Percentiles rank a stretch among this genome's conserved stretches.
phyloP scores from a whole-genome alignment of 1,140 invertebrate species.

The Mya arenaria region DNA sequence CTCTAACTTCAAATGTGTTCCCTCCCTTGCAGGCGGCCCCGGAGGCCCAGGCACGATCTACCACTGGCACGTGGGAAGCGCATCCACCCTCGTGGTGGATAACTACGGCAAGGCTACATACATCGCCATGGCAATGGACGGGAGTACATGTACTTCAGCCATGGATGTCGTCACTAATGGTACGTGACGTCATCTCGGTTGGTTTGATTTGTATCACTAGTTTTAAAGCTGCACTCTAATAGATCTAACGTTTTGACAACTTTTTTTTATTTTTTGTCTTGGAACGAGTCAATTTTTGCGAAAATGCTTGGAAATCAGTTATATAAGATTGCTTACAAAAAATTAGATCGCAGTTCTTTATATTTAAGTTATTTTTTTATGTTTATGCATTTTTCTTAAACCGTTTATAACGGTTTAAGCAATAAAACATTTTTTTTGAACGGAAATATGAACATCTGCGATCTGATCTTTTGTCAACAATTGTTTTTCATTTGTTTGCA shows the following conservation, averaged over 20 bases:
- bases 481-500: too few species aligned
- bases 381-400: too few species aligned
- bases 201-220: not conserved
- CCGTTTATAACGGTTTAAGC: too few species aligned
- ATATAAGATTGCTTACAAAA: not conserved
- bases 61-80: not conserved
- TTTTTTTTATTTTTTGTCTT: not conserved
- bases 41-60: conserved; percentile 37
- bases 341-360: too few species aligned
- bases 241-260: not conserved
- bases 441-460: too few species aligned
- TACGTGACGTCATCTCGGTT: not conserved
- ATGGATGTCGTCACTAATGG: not conserved
- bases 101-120: conserved; percentile 42
- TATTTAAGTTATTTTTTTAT: too few species aligned
- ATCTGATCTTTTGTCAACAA: too few species aligned
- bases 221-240: not conserved
- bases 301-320: not conserved
- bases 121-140: not conserved
- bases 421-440: too few species aligned
- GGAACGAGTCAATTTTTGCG: not conserved
- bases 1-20: not conserved
- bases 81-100: conserved; percentile 24
- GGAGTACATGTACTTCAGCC: not conserved
- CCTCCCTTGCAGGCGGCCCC: conserved; percentile 14